Conservation (phyloP, 2,888 invertebrate genomes). For the Drosophila cognata region DNA sequence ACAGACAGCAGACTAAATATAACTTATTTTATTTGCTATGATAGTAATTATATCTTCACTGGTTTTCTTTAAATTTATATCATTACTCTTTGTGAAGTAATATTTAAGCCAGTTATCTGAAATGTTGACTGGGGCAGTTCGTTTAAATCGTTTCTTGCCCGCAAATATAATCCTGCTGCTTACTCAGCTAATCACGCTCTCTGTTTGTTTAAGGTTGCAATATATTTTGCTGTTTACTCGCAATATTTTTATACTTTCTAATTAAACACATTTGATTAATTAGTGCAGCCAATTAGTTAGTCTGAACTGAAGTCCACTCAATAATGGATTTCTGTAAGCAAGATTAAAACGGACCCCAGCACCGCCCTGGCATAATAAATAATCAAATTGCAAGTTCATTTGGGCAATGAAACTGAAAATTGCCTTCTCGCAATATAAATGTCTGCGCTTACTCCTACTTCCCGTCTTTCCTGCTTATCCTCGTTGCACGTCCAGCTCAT, state of each 20-base stretch:
- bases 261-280: conserved; percentile 77
- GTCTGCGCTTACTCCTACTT: neutral
- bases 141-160: neutral
- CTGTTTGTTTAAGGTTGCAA: neutral
- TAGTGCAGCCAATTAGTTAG: conserved; percentile 63
- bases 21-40: neutral
- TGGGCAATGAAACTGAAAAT: conserved; percentile 68
- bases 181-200: neutral
- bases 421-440: conserved; percentile 51
- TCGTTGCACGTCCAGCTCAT: neutral
- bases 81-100: neutral
- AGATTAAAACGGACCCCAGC: conserved; percentile 28
- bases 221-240: neutral
- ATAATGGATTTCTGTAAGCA: conserved; percentile 60
- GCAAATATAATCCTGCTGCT: neutral
- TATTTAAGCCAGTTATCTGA: neutral
- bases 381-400: conserved; percentile 78
- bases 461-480: neutral
- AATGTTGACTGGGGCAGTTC: neutral
- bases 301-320: conserved; percentile 57
- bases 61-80: neutral
- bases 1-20: conserved; percentile 3
- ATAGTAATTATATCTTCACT: neutral
- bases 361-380: conserved; percentile 70
- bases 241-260: conserved; percentile 41